A percentile compares a stretch with the other conserved stretches of the same genome.
phyloP scores from a whole-genome alignment of 2,113 vertebrate genomes.

The Eidolon helvum region DNA sequence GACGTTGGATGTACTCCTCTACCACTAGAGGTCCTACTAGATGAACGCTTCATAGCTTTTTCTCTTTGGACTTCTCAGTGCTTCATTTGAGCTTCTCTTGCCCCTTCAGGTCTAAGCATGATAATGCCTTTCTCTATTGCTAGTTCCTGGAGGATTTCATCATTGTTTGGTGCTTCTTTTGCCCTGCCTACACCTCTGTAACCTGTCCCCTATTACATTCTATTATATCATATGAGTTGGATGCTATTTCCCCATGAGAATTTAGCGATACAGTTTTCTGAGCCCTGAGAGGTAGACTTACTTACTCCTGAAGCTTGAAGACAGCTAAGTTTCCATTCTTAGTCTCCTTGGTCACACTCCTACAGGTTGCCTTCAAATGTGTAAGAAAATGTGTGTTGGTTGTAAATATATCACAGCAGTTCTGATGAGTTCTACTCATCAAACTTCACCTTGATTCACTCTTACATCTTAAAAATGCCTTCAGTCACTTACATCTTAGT shows the following conservation, averaged over 20 bases:
- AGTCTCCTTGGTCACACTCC: background rate
- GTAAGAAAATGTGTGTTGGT: background rate
- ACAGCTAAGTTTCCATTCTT: background rate
- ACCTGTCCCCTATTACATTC: background rate
- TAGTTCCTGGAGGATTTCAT: background rate
- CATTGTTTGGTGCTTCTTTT: background rate
- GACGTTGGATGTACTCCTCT: background rate
- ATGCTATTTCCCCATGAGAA: background rate
- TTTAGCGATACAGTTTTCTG: background rate
- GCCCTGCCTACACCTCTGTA: background rate
- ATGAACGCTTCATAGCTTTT: background rate
- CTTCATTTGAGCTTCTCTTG: background rate
- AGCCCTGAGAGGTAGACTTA: background rate
- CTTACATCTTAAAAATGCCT: background rate
- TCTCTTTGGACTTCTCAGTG: background rate
- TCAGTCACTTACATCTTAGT: background rate
- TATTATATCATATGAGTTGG: background rate
- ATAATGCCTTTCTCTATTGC: background rate
- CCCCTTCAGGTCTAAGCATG: background rate
- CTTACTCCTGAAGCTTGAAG: background rate
- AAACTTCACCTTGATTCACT: too few relatives aligned
- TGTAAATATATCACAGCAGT: background rate
- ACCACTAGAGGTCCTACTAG: rapidly evolving
- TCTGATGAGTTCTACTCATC: background rate
- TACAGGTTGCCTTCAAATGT: background rate